Base-by-base conservation (phyloP, 2,888 invertebrate genomes). In the Drosophila leonis region DNA sequence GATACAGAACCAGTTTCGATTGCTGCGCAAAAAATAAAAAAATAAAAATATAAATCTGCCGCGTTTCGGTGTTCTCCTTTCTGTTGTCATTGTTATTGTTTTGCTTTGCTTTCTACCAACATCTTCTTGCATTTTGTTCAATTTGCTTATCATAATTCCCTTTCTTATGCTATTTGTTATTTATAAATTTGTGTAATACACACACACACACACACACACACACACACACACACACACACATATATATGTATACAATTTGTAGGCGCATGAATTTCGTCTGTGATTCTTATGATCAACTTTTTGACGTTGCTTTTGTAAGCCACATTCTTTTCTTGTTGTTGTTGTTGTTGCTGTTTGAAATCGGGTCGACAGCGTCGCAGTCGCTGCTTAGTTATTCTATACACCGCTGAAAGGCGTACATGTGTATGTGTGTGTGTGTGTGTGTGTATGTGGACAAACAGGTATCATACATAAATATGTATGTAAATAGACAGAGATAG, bases 341-440 rank as follows among this genome's bases (percentile, higher is more conserved):
- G 59, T 64, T 65, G 59, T 62, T 65, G 65, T 68, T 75, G 72
- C 64, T 61, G 54, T 42, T 80, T 63, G 65, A 83, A 88, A 88
- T 83, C 85, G 78, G 85, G 86, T 80, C 83, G 83, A 52, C 74
- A 42, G 66, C 59, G 56, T 56, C 63, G 71, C 73, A 60, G 70
- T 72, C 66, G 31, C 81, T 83, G 86, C 56, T 83, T 83, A 81
- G 74, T 81, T 75, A 84, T 84, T 88, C 88, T 80, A 79, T 59
- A 70, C 74, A 84, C 54, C 60, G 46, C 73, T 56, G 37, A 41
- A 37, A 61, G 48, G 56, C 64, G 60, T 44, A 33, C 20, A 29
- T 37, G 37, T 59, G 41, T 42, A 31, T 51, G 29, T 27, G n/a
- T 39, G 35, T 49, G 24, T 59, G 49, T 57, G 46, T 63, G 13